Conservation (phyloP, 1,140 invertebrate genomes). For the Cepaea nemoralis region DNA sequence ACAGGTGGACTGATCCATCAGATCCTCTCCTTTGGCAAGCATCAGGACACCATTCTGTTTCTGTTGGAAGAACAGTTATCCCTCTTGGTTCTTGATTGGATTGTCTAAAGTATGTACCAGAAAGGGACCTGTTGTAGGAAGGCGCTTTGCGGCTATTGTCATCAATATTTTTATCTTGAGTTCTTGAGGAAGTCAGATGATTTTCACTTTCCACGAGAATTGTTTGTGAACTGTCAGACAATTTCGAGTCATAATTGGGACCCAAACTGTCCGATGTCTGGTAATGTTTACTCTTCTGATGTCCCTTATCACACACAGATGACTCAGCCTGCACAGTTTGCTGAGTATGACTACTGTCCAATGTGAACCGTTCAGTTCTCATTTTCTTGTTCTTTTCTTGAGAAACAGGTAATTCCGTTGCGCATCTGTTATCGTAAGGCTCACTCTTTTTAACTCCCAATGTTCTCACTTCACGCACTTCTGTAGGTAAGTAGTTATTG, state of each 20-base stretch:
- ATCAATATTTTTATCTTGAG: neutral
- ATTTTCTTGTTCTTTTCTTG: neutral
- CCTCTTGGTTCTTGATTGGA: neutral
- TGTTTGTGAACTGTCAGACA: too few relatives aligned
- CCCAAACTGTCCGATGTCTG: too few relatives aligned
- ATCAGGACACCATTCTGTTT: neutral
- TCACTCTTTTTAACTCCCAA: constrained; percentile 21
- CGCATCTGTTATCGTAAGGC: constrained; percentile 14
- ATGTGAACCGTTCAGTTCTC: neutral
- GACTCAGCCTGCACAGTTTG: neutral
- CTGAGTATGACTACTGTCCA: neutral
- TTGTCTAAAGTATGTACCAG: constrained; percentile 8
- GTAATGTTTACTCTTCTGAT: neutral
- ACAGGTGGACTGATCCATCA: constrained; percentile 18
- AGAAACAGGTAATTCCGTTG: neutral
- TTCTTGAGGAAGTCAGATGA: neutral
- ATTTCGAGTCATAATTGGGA: too few relatives aligned
- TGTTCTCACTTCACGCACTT: constrained; percentile 30
- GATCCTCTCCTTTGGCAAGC: neutral
- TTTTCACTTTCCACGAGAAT: neutral
- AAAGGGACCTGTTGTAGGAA: constrained; percentile 1
- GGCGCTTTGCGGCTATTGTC: neutral
- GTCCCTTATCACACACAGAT: neutral
- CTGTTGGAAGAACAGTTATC: neutral
- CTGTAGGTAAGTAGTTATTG: constrained; percentile 2